A percentile compares a stretch with the other conserved stretches of the same genome.
These are phyloP conservation scores for Telenomus remus DNA, from an alignment of 1,140 invertebrate species.

Conservation along the genomic window DNA sequence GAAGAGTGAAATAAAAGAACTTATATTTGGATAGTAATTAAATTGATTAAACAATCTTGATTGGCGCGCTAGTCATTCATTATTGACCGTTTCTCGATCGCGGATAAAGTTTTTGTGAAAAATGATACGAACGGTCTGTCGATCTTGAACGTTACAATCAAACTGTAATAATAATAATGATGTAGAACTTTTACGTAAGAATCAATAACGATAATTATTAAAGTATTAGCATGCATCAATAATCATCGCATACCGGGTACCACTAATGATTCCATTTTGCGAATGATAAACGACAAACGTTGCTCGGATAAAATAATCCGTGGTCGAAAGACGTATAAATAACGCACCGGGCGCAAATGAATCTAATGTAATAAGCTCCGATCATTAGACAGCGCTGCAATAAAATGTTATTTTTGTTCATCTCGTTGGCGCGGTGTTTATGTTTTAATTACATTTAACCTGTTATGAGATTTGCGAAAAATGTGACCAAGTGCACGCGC, in stretches of 20 bases:
- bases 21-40: too few species aligned
- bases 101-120: too few species aligned
- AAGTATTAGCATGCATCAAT: constrained; percentile 9
- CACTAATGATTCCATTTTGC: constrained; percentile 38
- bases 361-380: constrained; percentile 51
- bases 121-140: too few species aligned
- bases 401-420: constrained; percentile 48
- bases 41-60: too few species aligned
- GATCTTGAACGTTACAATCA: not conserved
- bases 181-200: not conserved
- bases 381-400: constrained; percentile 40
- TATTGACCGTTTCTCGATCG: too few species aligned
- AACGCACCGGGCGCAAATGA: constrained; percentile 21
- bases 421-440: constrained; percentile 31
- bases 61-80: too few species aligned
- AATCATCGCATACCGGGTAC: constrained; percentile 6
- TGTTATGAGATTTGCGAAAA: constrained; percentile 43
- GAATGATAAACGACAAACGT: constrained; percentile 38
- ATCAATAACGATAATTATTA: constrained; percentile 16
- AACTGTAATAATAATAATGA: not conserved
- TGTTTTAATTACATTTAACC: constrained; percentile 53
- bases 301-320: constrained; percentile 37
- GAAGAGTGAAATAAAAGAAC: too few species aligned
- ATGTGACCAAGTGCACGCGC: constrained; percentile 21
- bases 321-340: constrained; percentile 31